Evolutionary conservation across 2,797 vertebrate species (phyloP), one percentile per base, ranked within the genome.

Genomic region (Halcyon smyrnensis): DNA sequence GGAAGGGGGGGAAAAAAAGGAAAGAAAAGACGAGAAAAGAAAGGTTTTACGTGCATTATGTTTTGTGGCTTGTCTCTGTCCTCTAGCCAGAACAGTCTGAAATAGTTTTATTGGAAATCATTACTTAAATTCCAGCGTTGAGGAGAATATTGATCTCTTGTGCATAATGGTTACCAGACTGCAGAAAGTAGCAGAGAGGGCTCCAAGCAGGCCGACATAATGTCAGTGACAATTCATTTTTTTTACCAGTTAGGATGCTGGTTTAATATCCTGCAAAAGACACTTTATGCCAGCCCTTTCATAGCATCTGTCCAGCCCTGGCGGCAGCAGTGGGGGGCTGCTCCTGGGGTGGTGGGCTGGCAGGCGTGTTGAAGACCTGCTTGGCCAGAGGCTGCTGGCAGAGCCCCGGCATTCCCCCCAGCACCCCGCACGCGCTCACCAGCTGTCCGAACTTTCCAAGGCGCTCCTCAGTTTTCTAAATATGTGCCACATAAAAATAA

Each of bases 41-140:
- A 95, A 93, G 12, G 63, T 82, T 97, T 97, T 98, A 94, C 87
- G 85, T 96, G 85, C 95, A 92, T 96, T 97, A 93, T 90, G 54
- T 95, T 98, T 95, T 97, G 96, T 95, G 95, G 95, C 90, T 98
- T 97, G 97, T 97, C 97, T 98, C 93, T 97, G 92, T 98, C 97
- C 91, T 97, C 87, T 60, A 93, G 92, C 84, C 96, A 90, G 94
- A 98, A 95, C 68, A 89, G 96, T 91, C 95, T 97, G 92, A 98
- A 98, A 98, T 95, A 96, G 91, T 98, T 98, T 98, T 98, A 98
- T 98, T 98, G 97, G 98, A 98, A 98, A 98, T 98, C 97, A 96
- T 98, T 98, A 97, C 98, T 97, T 98, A 97, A 98, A 98, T 97
- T 98, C 97, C 97, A 97, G 96, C 46, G 43, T 88, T n/a, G 96